Percentiles rank a stretch among this genome's conserved stretches.
Evolutionary conservation across 64 coral and sea anemone genomes (phyloP).

Genomic region (Montipora sp.): DNA sequence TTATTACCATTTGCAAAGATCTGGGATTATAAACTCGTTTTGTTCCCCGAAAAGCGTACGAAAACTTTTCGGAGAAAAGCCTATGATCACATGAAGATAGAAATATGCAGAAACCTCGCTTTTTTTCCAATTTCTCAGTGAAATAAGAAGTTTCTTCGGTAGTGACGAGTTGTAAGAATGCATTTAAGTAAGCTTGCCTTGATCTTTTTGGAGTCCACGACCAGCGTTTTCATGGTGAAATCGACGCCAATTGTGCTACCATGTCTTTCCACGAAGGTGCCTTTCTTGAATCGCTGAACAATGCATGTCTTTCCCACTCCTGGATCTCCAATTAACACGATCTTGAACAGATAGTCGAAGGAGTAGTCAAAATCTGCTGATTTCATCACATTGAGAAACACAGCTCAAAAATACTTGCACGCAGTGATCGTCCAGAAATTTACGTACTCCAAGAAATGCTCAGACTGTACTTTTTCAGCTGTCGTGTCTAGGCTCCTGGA

Average conservation of each 20-base stretch:
- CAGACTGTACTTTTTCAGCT: background rate
- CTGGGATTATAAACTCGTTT: too few relatives aligned
- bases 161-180: background rate
- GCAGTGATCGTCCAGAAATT: background rate
- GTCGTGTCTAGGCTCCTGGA: background rate
- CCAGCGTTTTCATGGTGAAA: conserved; percentile 91
- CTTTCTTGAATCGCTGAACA: conserved; percentile 84
- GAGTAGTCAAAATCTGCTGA: conserved; percentile 47
- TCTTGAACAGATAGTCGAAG: conserved; percentile 95
- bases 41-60: too few relatives aligned
- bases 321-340: conserved; percentile 88
- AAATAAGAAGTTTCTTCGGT: background rate
- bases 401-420: background rate
- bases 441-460: background rate
- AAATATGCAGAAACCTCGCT: too few relatives aligned
- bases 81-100: too few relatives aligned
- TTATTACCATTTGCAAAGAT: too few relatives aligned
- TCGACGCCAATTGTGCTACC: conserved; percentile 91
- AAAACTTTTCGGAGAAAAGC: too few relatives aligned
- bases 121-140: background rate
- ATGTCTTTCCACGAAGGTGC: conserved; percentile 83
- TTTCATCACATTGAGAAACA: conserved; percentile 43
- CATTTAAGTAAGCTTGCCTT: conserved; percentile 42
- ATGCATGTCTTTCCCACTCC: conserved; percentile 93
- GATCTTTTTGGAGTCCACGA: conserved; percentile 79